Percentiles rank a stretch among this genome's conserved stretches.
phyloP scores from a whole-genome alignment of 1,140 invertebrate genomes.

The Drosophila carrolli region DNA sequence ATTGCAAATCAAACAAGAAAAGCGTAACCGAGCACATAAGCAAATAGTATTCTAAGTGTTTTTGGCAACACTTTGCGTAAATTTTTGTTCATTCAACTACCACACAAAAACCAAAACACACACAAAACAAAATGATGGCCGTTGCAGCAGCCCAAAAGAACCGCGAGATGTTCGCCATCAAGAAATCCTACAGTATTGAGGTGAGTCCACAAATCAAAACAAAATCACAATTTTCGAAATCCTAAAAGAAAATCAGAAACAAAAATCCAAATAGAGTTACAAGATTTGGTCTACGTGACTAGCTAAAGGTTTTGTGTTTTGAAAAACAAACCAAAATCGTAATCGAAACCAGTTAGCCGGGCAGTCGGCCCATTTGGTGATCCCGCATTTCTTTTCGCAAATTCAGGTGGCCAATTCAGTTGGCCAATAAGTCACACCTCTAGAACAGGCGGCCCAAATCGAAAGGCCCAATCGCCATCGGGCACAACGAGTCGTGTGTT shows the following conservation, averaged over 20 bases:
- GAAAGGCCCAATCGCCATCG: constrained; percentile 11
- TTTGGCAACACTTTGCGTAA: constrained; percentile 67
- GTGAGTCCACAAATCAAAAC: constrained; percentile 87
- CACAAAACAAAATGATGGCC: constrained; percentile 88
- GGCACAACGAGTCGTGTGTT: constrained; percentile 18
- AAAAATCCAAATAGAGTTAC: constrained; percentile 4
- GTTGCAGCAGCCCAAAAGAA: constrained; percentile 95
- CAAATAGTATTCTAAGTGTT: constrained; percentile 79
- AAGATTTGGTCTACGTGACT: constrained; percentile 71
- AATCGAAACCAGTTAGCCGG: constrained; percentile 27
- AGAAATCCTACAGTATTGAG: constrained; percentile 98
- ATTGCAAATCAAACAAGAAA: constrained; percentile 59
- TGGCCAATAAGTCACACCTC: constrained; percentile 38
- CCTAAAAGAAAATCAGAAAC: constrained; percentile 2
- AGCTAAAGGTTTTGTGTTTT: constrained; percentile 52
- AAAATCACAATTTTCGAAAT: constrained; percentile 1
- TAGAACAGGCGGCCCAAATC: constrained; percentile 43
- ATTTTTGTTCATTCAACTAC: constrained; percentile 65
- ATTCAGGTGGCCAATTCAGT: constrained; percentile 18
- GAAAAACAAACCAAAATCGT: background rate
- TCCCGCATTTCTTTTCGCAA: constrained; percentile 34
- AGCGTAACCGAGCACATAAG: constrained; percentile 38
- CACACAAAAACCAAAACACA: constrained; percentile 49
- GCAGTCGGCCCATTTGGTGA: constrained; percentile 8
- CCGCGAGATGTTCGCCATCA: constrained; percentile 96